A percentile compares a stretch with the other conserved stretches of the same genome.
These are phyloP conservation scores for Gnathonemus longibarbis DNA, from an alignment of 2,113 vertebrate species.

Conservation along the genomic window DNA sequence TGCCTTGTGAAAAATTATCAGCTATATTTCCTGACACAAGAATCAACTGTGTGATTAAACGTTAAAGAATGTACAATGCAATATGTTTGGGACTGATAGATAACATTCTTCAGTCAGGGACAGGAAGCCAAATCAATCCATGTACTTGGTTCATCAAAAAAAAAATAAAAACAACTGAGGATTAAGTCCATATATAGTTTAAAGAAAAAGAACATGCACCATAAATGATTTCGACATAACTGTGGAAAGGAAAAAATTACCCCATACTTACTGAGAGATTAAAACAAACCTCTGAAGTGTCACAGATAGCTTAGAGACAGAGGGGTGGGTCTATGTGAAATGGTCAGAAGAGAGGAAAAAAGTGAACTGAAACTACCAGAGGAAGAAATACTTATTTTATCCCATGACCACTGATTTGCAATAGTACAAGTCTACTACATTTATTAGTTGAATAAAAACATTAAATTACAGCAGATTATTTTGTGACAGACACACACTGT, in stretches of 20 bases:
- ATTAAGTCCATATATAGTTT: background rate
- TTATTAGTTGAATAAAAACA: constrained; percentile 2
- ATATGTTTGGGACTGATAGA: background rate
- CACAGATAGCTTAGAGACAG: background rate
- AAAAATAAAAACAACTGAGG: background rate
- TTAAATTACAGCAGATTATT: background rate
- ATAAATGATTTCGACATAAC: background rate
- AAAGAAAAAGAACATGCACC: background rate
- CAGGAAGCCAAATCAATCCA: background rate
- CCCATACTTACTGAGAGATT: background rate
- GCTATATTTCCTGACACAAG: background rate
- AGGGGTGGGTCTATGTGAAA: background rate
- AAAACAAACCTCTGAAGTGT: too few relatives aligned
- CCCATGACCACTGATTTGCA: background rate
- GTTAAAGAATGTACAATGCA: background rate
- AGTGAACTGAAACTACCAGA: background rate
- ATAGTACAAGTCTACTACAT: background rate
- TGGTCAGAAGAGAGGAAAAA: background rate
- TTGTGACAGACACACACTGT: background rate
- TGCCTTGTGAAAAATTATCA: background rate
- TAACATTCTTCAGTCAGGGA: background rate
- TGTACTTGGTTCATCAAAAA: background rate
- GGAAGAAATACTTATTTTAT: background rate
- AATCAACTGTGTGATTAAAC: background rate
- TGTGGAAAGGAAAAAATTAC: background rate